Base-by-base conservation (phyloP, 2,888 invertebrate species). In the Conops quadrifasciatus region DNA sequence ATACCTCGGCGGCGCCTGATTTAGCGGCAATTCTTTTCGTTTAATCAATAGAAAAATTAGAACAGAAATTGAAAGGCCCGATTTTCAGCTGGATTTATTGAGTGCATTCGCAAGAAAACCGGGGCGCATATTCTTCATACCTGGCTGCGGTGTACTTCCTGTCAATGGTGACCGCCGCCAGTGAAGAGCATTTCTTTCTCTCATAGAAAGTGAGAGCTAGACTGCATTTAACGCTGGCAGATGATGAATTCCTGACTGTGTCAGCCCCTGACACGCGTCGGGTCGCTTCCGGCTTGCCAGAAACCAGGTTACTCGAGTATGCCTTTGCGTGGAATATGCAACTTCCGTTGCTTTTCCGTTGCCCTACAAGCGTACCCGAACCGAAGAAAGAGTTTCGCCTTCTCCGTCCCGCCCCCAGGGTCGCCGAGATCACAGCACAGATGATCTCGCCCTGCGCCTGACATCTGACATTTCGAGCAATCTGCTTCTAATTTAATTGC, bases 231-330 rank as follows among this genome's bases (percentile, higher is more conserved):
- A 36, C 21, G 24, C 19, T 15, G 51, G 36, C 62, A 60, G 68
- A 68, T 68, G 68, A 68, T 62, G 43, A 13, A 9, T 49, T 21
- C 21, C 1, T 24, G 53, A 21, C 49, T 30, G 36, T 49, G 58
- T 53, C 58, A 13, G 43, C 21, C 49, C n/a, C n/a, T 43, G 69
- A 53, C 70, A 70, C 70, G 70, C 70, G 70, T 70, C 70, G 56
- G 28, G 45, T 58, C 21, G 58, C 28, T 70, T 70, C 70, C 70
- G 70, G 53, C 26, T 21, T 28, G 58, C 58, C 2, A 7, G n/a
- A 19, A n/a, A 19, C 58, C 4, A 7, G 24, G 1, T 19, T 49
- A 3, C 11, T 9, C 58, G 15, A 3, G 24, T 15, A 24, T 26
- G 9, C 58, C 24, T 19, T 24, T 19, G 0, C 53, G n/a, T 24